phyloP scores from a whole-genome alignment of 2,888 invertebrate species.

The Cerastoderma edule region DNA sequence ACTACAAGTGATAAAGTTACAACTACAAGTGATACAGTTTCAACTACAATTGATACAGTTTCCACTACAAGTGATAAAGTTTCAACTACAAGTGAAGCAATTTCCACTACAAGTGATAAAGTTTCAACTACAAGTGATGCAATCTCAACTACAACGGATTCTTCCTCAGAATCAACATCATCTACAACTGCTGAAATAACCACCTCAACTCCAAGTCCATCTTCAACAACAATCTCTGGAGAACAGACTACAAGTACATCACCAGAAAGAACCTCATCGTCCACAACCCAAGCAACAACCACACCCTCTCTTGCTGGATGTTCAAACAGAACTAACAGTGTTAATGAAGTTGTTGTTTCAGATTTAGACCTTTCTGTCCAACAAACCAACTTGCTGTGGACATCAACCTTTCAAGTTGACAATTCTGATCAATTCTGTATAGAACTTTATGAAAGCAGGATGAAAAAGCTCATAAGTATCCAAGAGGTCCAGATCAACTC shows the following conservation, averaged over 20 bases:
- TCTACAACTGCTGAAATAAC: conserved; percentile 4
- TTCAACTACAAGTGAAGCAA: too few relatives aligned
- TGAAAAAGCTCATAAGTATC: conserved; percentile 2
- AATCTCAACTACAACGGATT: conserved; percentile 6
- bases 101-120: too few relatives aligned
- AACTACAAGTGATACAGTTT: too few relatives aligned
- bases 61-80: too few relatives aligned
- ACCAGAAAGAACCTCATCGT: conserved; percentile 8
- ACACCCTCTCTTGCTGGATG: neutral
- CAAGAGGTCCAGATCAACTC: conserved; percentile 21
- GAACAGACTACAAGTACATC: neutral
- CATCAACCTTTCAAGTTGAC: neutral
- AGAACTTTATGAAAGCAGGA: neutral
- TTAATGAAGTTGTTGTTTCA: neutral
- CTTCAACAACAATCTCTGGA: conserved; percentile 6
- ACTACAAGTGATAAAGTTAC: too few relatives aligned
- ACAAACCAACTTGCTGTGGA: neutral
- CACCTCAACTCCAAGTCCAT: conserved; percentile 15
- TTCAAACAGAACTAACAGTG: neutral
- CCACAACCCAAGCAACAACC: conserved; percentile 19
- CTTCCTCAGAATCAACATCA: neutral
- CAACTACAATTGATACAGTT: too few relatives aligned
- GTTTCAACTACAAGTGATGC: too few relatives aligned
- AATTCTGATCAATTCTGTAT: conserved; percentile 5
- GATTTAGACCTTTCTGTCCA: conserved; percentile 5